Percentiles rank a stretch among this genome's conserved stretches.
phyloP scores from a whole-genome alignment of 2,797 vertebrate species.

The Cuculus canorus region DNA sequence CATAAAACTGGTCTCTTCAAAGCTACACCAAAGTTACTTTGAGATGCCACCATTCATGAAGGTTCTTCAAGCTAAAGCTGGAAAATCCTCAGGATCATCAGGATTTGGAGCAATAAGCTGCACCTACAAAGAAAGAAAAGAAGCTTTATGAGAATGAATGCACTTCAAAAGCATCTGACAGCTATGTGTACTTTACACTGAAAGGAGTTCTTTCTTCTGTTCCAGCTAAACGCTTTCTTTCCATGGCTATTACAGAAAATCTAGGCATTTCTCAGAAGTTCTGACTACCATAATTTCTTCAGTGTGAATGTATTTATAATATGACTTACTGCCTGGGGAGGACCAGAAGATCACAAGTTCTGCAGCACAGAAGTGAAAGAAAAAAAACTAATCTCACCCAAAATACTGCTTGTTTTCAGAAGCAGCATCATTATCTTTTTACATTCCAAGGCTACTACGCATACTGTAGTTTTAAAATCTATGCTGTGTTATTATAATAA shows the following conservation, averaged over 20 bases:
- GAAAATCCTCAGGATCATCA: slow-evolving; percentile 82
- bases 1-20: slow-evolving; percentile 21
- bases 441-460: background rate
- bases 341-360: background rate
- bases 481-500: background rate
- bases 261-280: background rate
- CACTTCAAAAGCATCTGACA: background rate
- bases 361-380: background rate
- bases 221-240: background rate
- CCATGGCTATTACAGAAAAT: background rate
- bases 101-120: slow-evolving; percentile 78
- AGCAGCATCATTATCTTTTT: background rate
- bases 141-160: background rate
- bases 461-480: background rate
- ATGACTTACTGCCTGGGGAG: background rate
- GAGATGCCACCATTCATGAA: background rate
- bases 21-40: background rate
- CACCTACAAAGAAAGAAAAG: slow-evolving; percentile 49
- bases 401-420: background rate
- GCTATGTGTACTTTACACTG: background rate
- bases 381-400: background rate
- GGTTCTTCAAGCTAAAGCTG: slow-evolving; percentile 74
- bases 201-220: background rate
- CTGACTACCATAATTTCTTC: background rate
- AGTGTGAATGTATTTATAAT: background rate